A percentile compares a stretch with the other conserved stretches of the same genome.
These are phyloP conservation scores for Chiloscyllium punctatum DNA, from an alignment of 2,797 vertebrate genomes.

Conservation along the genomic window DNA sequence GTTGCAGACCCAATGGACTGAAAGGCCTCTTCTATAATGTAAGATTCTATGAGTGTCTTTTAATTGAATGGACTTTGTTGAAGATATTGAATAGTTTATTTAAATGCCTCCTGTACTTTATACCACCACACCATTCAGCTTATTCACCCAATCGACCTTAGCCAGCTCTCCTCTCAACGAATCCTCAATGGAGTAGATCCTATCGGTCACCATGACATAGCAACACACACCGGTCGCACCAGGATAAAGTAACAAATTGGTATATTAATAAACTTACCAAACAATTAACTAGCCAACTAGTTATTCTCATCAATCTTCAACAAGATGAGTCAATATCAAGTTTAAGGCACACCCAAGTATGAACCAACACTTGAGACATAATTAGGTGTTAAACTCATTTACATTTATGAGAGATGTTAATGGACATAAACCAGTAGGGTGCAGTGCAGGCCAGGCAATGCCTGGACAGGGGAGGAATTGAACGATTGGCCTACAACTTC, in stretches of 20 bases:
- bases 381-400: neutral
- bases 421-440: neutral
- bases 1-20: too few species aligned
- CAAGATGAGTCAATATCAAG: neutral
- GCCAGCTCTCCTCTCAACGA: too few species aligned
- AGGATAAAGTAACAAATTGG: too few species aligned
- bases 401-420: neutral
- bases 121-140: too few species aligned
- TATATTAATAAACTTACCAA: neutral
- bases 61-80: too few species aligned
- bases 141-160: too few species aligned
- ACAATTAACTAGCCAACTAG: neutral
- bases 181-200: neutral
- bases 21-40: too few species aligned
- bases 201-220: neutral
- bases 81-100: too few species aligned
- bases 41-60: too few species aligned
- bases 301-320: neutral
- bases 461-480: neutral
- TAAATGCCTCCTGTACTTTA: neutral
- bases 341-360: neutral
- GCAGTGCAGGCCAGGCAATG: neutral
- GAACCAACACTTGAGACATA: neutral
- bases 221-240: too few species aligned
- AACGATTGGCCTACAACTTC: neutral